Conservation (phyloP, 2,797 vertebrate genomes). For the Anolis apletophallus region DNA sequence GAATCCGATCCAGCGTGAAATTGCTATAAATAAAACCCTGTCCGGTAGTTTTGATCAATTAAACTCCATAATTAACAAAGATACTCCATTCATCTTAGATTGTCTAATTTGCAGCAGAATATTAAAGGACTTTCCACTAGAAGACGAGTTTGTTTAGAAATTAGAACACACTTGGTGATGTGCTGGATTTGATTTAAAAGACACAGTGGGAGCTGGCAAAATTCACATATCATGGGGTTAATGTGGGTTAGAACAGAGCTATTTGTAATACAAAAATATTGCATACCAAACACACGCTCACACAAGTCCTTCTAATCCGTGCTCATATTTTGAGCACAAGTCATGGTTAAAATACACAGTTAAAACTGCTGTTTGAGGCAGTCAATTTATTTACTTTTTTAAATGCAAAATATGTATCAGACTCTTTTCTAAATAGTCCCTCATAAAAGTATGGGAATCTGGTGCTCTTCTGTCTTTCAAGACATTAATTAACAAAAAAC, state of each 20-base stretch:
- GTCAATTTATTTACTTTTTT: neutral
- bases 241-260: slow-evolving; percentile 83
- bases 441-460: slow-evolving; percentile 41
- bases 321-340: slow-evolving; percentile 79
- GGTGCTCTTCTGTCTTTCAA: slow-evolving; percentile 44
- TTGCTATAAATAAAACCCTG: slow-evolving; percentile 65
- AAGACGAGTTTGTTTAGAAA: slow-evolving; percentile 77
- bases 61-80: slow-evolving; percentile 75
- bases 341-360: slow-evolving; percentile 71
- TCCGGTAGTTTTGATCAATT: slow-evolving; percentile 72
- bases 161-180: slow-evolving; percentile 77
- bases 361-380: slow-evolving; percentile 63
- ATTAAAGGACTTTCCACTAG: slow-evolving; percentile 67
- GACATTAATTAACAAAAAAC: neutral
- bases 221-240: slow-evolving; percentile 80
- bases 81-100: slow-evolving; percentile 71
- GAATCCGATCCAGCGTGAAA: slow-evolving; percentile 56
- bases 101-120: slow-evolving; percentile 64
- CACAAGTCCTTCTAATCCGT: slow-evolving; percentile 84
- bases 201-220: slow-evolving; percentile 81
- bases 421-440: slow-evolving; percentile 11
- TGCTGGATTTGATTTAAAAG: slow-evolving; percentile 80
- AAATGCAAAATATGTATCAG: neutral
- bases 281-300: slow-evolving; percentile 83
- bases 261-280: slow-evolving; percentile 81